Percentiles rank a stretch among this genome's conserved stretches.
Conservation (phyloP, 2,888 invertebrate genomes). For the Neria commutata region DNA sequence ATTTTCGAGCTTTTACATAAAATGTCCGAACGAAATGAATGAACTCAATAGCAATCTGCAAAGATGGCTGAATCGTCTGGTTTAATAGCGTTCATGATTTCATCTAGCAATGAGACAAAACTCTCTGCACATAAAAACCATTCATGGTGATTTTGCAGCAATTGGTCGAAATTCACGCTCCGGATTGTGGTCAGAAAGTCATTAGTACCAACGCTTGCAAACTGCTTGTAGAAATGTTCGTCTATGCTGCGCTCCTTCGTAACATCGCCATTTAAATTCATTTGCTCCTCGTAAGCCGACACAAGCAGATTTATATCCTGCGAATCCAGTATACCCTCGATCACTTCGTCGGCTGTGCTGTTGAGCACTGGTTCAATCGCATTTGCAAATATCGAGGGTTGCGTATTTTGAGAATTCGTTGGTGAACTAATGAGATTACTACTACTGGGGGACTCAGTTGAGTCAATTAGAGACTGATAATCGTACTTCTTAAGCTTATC, state of each 20-base stretch:
- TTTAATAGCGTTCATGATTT: conserved; percentile 64
- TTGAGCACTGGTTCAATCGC: conserved; percentile 16
- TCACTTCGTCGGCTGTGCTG: conserved; percentile 41
- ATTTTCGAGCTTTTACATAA: too few relatives aligned
- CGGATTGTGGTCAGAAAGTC: conserved; percentile 68
- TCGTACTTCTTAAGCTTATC: conserved; percentile 67
- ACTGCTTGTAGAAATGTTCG: conserved; percentile 50
- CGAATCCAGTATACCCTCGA: conserved; percentile 49
- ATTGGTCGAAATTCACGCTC: conserved; percentile 67
- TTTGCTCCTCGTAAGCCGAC: conserved; percentile 66
- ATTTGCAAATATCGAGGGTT: neutral
- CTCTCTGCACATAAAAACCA: conserved; percentile 74
- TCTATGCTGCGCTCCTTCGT: conserved; percentile 37
- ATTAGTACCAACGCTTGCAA: conserved; percentile 63
- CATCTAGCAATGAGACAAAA: conserved; percentile 75
- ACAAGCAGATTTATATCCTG: conserved; percentile 51
- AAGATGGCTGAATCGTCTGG: conserved; percentile 44
- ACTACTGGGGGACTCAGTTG: conserved; percentile 21
- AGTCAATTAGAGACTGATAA: conserved; percentile 53
- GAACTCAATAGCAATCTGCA: conserved; percentile 51
- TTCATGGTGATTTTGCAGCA: conserved; percentile 67
- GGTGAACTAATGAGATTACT: neutral
- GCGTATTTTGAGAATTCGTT: neutral
- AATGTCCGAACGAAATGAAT: too few relatives aligned
- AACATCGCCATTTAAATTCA: conserved; percentile 43